A percentile compares a stretch with the other conserved stretches of the same genome.
phyloP scores from a whole-genome alignment of 2,797 vertebrate genomes.

The Zalophus californianus region DNA sequence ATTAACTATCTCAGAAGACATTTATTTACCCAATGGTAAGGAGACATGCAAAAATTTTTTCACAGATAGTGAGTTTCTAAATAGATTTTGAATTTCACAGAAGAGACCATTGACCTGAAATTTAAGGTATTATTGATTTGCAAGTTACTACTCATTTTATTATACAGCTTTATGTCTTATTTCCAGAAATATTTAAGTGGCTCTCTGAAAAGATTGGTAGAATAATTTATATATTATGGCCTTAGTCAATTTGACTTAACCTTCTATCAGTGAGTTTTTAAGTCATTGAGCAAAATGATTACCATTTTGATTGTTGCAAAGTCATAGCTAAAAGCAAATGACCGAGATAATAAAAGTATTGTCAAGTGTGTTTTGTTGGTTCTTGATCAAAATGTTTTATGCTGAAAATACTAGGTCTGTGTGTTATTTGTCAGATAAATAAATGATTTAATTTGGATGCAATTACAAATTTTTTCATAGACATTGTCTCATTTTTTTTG shows the following conservation, averaged over 20 bases:
- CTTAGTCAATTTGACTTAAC: constrained; percentile 20
- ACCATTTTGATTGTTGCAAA: constrained; percentile 43
- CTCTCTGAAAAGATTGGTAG: neutral
- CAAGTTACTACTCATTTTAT: neutral
- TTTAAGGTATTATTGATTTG: neutral
- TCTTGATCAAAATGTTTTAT: constrained; percentile 48
- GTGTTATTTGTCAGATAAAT: constrained; percentile 55
- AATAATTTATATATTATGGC: neutral
- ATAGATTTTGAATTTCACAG: neutral
- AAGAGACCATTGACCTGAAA: neutral
- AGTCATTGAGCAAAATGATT: constrained; percentile 34
- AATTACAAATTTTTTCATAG: constrained; percentile 67
- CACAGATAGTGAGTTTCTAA: neutral
- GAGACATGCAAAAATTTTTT: neutral
- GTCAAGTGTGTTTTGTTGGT: constrained; percentile 55
- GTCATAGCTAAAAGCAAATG: constrained; percentile 38
- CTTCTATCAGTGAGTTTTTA: neutral
- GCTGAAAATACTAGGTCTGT: constrained; percentile 34
- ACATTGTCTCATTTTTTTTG: constrained; percentile 79
- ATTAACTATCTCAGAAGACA: neutral
- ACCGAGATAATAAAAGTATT: neutral
- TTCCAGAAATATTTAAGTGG: neutral
- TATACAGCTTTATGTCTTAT: neutral
- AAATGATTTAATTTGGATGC: constrained; percentile 57
- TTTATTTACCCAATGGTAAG: neutral